Evolutionary conservation across 1,140 invertebrate species (phyloP), one percentile per base, ranked within the genome.

Genomic region (Diploscapter pachys): DNA sequence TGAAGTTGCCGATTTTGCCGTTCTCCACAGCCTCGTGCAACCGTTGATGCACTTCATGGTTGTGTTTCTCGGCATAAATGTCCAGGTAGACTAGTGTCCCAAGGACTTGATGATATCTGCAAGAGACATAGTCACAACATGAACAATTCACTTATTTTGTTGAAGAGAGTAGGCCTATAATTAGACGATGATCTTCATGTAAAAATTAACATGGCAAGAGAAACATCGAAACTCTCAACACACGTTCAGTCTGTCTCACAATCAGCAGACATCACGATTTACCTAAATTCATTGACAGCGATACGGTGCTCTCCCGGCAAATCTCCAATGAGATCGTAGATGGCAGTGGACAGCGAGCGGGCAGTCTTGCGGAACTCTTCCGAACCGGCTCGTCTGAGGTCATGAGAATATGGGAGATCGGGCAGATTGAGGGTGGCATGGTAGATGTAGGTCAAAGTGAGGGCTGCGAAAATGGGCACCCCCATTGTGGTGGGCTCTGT

Each of bases 71-170:
- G 6, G 76, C 68, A 62, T 77, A 78, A 31, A 78, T 50, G 71
- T 78, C 75, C 55, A 78, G 57, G 57, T 71, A 73, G 55, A 75
- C 76, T 59, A 78, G 75, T 5, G 76, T 78, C 5, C 76, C 76
- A 67, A 78, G 70, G n/a, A 78, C 72, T 72, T 77, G 75, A 50
- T 78, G 76, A 54, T 77, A 78, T 71, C 76, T 78, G 73, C 31
- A 72, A 72, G 11, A 8, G 5, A 5, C n/a, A 4, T 31, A 31
- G 31, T 31, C 31, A 31, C 1, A 31, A 31, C 31, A 31, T 31
- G 31, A 31, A 31, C 31, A 31, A 31, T 31, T 31, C 31, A 31
- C 31, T 31, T 31, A 0, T 31, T 31, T 31, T 31, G 31, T 31
- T 31, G 31, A 31, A 31, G 31, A 31, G 31, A 31, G 31, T 31